Evolutionary conservation across 2,888 invertebrate species (phyloP).

Genomic region (Dasypolia templi): DNA sequence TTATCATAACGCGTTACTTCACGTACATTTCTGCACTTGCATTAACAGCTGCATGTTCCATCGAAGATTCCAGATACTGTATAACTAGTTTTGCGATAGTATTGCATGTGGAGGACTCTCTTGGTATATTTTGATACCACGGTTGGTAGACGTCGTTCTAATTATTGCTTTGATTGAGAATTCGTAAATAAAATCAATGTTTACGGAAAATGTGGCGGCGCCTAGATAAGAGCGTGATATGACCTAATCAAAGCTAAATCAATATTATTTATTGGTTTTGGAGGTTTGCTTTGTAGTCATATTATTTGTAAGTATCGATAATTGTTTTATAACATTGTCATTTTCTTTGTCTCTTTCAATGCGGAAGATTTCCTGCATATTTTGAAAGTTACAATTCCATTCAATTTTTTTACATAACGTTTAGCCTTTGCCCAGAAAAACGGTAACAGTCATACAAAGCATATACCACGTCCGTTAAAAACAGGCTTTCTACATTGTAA

Average conservation of each 20-base stretch:
- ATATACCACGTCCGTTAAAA: constrained; percentile 42
- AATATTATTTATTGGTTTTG: constrained; percentile 43
- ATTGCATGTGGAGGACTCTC: constrained; percentile 71
- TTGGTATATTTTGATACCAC: constrained; percentile 66
- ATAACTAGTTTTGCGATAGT: constrained; percentile 74
- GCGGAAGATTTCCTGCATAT: background rate
- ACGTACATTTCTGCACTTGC: constrained; percentile 79
- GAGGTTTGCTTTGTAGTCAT: constrained; percentile 7
- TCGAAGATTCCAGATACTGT: constrained; percentile 79
- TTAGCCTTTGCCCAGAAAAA: constrained; percentile 33
- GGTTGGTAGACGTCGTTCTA: constrained; percentile 54
- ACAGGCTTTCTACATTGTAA: constrained; percentile 50
- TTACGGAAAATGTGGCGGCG: constrained; percentile 51
- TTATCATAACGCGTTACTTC: constrained; percentile 75
- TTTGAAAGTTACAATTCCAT: background rate
- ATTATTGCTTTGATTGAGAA: constrained; percentile 47
- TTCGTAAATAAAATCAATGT: constrained; percentile 51
- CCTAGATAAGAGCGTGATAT: constrained; percentile 48
- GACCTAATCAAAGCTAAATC: constrained; percentile 26
- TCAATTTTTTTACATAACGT: constrained; percentile 15
- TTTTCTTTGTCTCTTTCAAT: background rate
- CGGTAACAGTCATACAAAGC: constrained; percentile 4
- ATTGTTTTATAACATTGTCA: background rate
- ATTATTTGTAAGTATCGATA: constrained; percentile 1
- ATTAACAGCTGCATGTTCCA: constrained; percentile 73